Base-by-base conservation (phyloP, 2,113 vertebrate genomes). In the Hippocampus abdominalis region DNA sequence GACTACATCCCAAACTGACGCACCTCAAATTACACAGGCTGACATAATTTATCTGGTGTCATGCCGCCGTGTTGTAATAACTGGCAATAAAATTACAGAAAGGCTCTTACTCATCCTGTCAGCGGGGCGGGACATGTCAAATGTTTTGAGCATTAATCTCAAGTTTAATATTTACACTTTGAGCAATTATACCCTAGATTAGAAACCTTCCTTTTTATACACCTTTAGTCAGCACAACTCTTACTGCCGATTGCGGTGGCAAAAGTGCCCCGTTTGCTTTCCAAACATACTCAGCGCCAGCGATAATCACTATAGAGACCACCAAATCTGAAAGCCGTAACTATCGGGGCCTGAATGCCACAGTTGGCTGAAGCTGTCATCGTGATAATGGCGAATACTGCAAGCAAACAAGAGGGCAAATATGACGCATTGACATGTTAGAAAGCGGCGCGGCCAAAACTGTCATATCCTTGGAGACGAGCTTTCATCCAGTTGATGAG, bases 191-290 rank as follows among this genome's bases (percentile, higher is more conserved):
- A 64, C 21, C 15, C 11, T 8, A 53, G 36, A 42, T 36, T 18
- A 16, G 13, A 68, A 5, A 53, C 53, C 32, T 65, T 57, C 32
- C 46, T 63, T 23, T 73, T 59, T 20, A 40, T 72, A 79, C 75
- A 66, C 80, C 77, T 77, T 76, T 73, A 21, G 51, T 69, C 70
- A 46, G 68, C 69, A 59, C 74, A 75, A 80, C 81, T 73, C 77
- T 66, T 68, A 48, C 57, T n/a, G 61, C 70, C 16, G 29, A 46
- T 77, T 64, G 32, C 78, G 61, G 81, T 77, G 76, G 72, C 84
- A 90, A 89, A 91, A 91, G 84, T 87, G 68, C 74, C 72, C 69
- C 84, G 87, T 91, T 91, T 91, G 92, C 90, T 92, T 91, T 91
- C 82, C 91, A 88, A 89, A 91, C 89, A 92, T 78, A 72, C 81